Evolutionary conservation across 2,113 vertebrate genomes (phyloP).

Genomic region (Grus americana): DNA sequence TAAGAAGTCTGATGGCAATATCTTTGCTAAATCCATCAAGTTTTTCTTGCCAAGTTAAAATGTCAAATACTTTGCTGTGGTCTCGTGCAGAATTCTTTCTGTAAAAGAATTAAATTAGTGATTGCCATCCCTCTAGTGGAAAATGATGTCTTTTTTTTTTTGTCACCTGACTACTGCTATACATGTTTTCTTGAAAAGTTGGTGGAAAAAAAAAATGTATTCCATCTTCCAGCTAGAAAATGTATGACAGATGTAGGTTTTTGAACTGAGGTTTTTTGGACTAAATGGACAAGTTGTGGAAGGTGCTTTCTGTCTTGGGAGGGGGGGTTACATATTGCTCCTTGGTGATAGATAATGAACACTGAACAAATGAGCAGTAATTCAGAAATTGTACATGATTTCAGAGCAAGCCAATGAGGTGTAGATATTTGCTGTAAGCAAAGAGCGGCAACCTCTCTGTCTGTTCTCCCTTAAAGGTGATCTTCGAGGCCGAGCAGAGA

Average conservation of each 20-base stretch:
- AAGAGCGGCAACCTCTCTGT: not conserved
- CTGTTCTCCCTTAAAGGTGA: slow-evolving; percentile 72
- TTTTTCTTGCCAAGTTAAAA: not conserved
- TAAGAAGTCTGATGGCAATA: not conserved
- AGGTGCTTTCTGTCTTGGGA: not conserved
- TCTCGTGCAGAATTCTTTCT: not conserved
- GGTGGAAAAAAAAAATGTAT: not conserved
- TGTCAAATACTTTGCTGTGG: not conserved
- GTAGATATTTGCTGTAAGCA: not conserved
- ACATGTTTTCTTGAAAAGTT: not conserved
- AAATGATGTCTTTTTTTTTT: not conserved
- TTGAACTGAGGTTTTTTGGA: not conserved
- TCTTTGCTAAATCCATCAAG: not conserved
- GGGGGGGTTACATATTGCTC: not conserved
- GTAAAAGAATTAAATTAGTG: not conserved
- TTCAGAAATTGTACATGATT: not conserved
- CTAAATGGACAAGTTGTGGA: not conserved
- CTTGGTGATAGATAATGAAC: not conserved
- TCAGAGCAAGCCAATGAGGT: not conserved
- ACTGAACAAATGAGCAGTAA: not conserved
- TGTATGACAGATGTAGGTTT: not conserved
- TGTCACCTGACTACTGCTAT: not conserved
- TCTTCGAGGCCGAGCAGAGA: slow-evolving; percentile 84
- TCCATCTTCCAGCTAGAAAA: not conserved
- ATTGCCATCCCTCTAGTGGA: not conserved